Conservation (phyloP, 2,797 vertebrate genomes). For the Ispidina picta region DNA sequence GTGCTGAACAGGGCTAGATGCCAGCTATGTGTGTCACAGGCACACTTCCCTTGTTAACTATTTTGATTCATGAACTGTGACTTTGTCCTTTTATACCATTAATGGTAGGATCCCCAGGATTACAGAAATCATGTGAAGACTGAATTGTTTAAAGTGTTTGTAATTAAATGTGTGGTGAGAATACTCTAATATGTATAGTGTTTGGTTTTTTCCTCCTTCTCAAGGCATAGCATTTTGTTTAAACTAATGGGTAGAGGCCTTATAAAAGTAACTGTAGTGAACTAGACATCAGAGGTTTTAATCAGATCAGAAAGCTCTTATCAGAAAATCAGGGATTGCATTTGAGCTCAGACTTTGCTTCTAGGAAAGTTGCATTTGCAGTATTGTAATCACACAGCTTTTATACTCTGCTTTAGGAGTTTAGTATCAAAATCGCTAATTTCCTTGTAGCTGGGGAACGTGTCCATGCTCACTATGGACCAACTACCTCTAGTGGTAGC, state of each 20-base stretch:
- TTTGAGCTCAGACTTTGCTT: background rate
- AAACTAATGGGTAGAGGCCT: background rate
- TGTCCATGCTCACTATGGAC: background rate
- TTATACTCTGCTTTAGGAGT: background rate
- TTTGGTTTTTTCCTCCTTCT: background rate
- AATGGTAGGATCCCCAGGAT: background rate
- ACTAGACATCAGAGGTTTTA: background rate
- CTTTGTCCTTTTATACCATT: background rate
- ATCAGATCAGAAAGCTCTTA: background rate
- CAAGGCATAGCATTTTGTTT: background rate
- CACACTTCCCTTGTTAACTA: background rate
- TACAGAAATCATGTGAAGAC: background rate
- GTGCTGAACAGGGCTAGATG: background rate
- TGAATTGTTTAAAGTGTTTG: background rate
- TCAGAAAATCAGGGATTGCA: background rate
- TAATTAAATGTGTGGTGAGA: background rate
- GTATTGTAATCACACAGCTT: background rate
- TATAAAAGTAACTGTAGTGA: background rate
- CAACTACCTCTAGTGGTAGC: background rate
- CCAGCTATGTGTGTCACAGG: background rate
- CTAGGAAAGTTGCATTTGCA: background rate
- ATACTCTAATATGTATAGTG: background rate
- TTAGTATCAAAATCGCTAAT: background rate
- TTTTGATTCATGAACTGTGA: background rate
- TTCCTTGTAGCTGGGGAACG: background rate